Conservation (phyloP, 1,140 invertebrate species). For the Scaptodrosophila lebanonensis region DNA sequence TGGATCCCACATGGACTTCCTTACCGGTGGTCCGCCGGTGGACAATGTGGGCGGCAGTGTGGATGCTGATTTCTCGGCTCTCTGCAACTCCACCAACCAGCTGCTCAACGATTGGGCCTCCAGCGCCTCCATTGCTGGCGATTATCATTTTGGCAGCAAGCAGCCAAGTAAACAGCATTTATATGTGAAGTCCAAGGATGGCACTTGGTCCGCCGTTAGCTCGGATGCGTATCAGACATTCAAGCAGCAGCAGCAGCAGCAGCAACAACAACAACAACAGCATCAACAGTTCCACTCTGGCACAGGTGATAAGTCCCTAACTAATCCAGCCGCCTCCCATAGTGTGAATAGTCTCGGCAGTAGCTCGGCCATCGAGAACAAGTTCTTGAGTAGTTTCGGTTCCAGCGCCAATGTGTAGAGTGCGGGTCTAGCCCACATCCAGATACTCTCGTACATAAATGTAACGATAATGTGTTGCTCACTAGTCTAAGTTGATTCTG, state of each 20-base stretch:
- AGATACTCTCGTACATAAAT: slow-evolving; percentile 7
- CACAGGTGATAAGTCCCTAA: slow-evolving; percentile 60
- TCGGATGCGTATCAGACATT: slow-evolving; percentile 71
- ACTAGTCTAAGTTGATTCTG: slow-evolving; percentile 25
- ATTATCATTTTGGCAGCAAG: slow-evolving; percentile 72
- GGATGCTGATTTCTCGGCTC: slow-evolving; percentile 51
- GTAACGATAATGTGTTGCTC: slow-evolving; percentile 39
- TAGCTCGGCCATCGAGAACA: slow-evolving; percentile 57
- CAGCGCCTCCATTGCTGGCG: slow-evolving; percentile 61
- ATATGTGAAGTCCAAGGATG: slow-evolving; percentile 75
- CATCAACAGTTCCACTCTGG: slow-evolving; percentile 43
- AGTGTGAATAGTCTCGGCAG: slow-evolving; percentile 34
- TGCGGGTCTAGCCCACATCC: neutral
- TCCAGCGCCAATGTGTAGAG: slow-evolving; percentile 64
- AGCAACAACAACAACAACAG: slow-evolving; percentile 49
- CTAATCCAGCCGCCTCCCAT: slow-evolving; percentile 28
- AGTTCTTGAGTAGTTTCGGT: slow-evolving; percentile 73
- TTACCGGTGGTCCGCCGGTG: slow-evolving; percentile 44
- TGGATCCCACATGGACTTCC: slow-evolving; percentile 43
- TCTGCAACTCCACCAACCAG: slow-evolving; percentile 74
- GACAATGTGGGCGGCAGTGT: slow-evolving; percentile 4
- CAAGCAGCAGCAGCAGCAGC: slow-evolving; percentile 60
- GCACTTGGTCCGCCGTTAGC: slow-evolving; percentile 72
- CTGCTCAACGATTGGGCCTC: slow-evolving; percentile 74
- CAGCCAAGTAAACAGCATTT: slow-evolving; percentile 71